These are phyloP conservation scores for Myanophis thanlyinensis DNA, from an alignment of 2,113 vertebrate species.

Conservation along the genomic window DNA sequence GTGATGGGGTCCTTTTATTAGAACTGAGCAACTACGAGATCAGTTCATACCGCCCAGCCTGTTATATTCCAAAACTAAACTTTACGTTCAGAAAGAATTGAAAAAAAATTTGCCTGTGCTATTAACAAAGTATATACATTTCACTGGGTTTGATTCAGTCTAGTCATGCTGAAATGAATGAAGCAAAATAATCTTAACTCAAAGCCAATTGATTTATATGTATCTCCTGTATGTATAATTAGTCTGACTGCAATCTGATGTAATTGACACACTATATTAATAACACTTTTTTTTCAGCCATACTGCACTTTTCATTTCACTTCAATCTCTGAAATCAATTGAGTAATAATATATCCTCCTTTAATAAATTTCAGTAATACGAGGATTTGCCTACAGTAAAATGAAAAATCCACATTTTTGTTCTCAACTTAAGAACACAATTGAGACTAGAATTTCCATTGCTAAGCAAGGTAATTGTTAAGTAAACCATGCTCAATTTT, in stretches of 20 bases:
- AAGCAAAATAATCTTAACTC: neutral
- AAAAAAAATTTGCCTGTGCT: neutral
- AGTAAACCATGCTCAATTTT: neutral
- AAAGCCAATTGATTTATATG: neutral
- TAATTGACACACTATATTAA: neutral
- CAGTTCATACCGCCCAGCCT: neutral
- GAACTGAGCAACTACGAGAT: neutral
- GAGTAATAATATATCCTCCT: neutral
- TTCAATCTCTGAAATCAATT: neutral
- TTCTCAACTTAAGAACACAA: neutral
- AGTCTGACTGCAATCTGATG: neutral
- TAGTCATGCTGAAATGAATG: neutral
- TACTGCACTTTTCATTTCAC: neutral
- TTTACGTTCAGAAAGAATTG: neutral
- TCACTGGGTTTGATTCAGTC: neutral
- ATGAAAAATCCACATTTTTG: neutral
- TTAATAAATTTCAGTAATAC: neutral
- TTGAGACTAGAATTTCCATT: neutral
- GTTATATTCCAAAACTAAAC: neutral
- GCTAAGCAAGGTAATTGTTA: neutral
- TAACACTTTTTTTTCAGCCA: neutral
- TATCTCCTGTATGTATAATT: neutral
- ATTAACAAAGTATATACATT: neutral
- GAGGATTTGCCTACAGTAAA: too few species aligned
- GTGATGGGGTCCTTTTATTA: neutral